A percentile compares a stretch with the other conserved stretches of the same genome.
Conservation (phyloP, 1,140 invertebrate species). For the Saccostrea echinata region DNA sequence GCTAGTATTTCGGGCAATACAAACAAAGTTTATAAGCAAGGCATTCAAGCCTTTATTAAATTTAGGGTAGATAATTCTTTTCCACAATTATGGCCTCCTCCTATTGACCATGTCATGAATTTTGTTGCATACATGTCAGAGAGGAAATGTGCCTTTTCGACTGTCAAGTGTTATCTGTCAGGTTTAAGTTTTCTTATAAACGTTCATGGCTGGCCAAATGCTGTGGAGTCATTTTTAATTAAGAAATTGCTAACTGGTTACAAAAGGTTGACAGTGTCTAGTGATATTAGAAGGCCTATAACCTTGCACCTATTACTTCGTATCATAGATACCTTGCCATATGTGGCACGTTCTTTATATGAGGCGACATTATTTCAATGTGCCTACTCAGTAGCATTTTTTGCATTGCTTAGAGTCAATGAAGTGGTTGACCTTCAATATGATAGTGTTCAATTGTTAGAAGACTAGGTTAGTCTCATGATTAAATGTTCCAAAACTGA, state of each 20-base stretch:
- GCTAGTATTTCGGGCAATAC: not conserved
- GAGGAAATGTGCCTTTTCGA: too few species aligned
- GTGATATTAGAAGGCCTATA: not conserved
- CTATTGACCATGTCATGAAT: not conserved
- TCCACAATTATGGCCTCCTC: not conserved
- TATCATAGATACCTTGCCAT: not conserved
- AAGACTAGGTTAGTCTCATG: not conserved
- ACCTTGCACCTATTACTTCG: not conserved
- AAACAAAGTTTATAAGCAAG: conserved; percentile 6
- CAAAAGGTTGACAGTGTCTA: not conserved
- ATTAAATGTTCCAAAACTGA: not conserved
- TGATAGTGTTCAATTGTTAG: not conserved
- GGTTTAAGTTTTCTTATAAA: conserved; percentile 41
- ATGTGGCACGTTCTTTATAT: not conserved
- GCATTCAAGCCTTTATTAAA: not conserved
- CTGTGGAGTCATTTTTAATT: conserved; percentile 16
- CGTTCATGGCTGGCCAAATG: not conserved
- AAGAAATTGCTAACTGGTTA: conserved; percentile 12
- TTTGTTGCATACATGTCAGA: conserved; percentile 10
- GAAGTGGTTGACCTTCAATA: not conserved
- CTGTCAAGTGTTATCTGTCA: too few species aligned
- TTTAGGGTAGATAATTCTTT: not conserved
- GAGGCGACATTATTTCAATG: not conserved
- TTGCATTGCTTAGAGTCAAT: conserved; percentile 7
- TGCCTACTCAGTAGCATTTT: conserved; percentile 5